Evolutionary conservation across 2,888 invertebrate species (phyloP).

Genomic region (Folsomia manolachei): DNA sequence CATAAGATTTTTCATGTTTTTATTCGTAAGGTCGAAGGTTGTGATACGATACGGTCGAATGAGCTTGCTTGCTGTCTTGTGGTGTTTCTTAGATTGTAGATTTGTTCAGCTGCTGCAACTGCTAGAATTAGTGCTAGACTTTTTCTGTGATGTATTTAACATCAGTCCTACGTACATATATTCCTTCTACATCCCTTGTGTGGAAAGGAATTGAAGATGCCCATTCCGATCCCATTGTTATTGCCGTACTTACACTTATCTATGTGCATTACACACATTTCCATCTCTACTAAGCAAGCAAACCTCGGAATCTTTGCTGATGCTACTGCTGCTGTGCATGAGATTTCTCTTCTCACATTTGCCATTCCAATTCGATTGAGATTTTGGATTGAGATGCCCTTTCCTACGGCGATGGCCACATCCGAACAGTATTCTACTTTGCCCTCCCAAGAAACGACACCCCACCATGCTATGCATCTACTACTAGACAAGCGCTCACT

Average conservation of each 20-base stretch:
- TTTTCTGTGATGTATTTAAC: slow-evolving; percentile 11
- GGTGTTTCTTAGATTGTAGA: background rate
- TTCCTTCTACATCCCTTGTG: background rate
- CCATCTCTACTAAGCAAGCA: background rate
- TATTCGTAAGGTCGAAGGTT: slow-evolving; percentile 1
- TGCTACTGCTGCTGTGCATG: background rate
- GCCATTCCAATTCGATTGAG: slow-evolving; percentile 17
- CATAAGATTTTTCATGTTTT: background rate
- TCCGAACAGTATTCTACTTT: no score
- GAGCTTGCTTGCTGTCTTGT: slow-evolving; percentile 14
- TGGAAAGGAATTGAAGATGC: slow-evolving; percentile 20
- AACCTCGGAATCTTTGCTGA: background rate
- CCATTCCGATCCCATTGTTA: slow-evolving; percentile 31
- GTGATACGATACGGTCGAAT: slow-evolving; percentile 17
- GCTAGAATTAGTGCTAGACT: background rate
- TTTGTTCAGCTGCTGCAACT: background rate
- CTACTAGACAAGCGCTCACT: no score
- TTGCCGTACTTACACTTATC: slow-evolving; percentile 40
- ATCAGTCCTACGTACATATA: background rate
- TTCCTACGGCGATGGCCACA: background rate
- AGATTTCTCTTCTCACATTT: slow-evolving; percentile 15
- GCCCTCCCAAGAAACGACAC: no score
- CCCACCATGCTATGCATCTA: background rate
- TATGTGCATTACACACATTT: slow-evolving; percentile 32
- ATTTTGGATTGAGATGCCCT: slow-evolving; percentile 20